Evolutionary conservation across 2,797 vertebrate species (phyloP), one percentile per base, ranked within the genome.

Genomic region (Sebastes baramenuke): DNA sequence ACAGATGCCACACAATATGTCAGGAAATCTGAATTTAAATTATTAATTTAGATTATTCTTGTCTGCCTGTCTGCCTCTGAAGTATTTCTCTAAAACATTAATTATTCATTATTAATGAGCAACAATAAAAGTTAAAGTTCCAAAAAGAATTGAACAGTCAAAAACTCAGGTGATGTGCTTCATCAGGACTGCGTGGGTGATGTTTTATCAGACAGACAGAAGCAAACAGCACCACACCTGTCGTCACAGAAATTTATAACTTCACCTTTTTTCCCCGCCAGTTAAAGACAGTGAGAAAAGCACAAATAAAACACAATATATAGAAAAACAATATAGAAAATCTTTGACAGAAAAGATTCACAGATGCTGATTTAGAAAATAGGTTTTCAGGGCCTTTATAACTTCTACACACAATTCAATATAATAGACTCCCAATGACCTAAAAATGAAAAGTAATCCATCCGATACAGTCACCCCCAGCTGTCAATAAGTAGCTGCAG

Each of bases 401-500:
- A 80, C 42, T 3, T 64, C 30, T 16, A 6, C 18, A 24, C 13
- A 25, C 8, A 68, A 65, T 71, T 69, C 38, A 67, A 10, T 58
- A 22, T 8, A 30, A 67, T 65, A 68, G 22, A 74, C 8, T 77
- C 8, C 4, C 12, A 32, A 1, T 75, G 38, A 72, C 24, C 67
- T 54, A 24, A 64, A 67, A 67, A 49, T 12, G 2, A 18, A 66
- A 75, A 72, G 42, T 36, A 68, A 81, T 85, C 42, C 27, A 49
- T 82, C 75, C 3, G 10, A 29, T 32, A 34, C 54, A 70, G 24
- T 27, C 46, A 29, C 18, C 22, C 6, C 12, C 49, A 62, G 49
- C 64, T 72, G 68, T 81, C 72, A 75, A 36, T 68, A 73, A 75
- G 30, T 36, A 68, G 38, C 64, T 68, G 36, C 64, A 65, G 11